Conservation (phyloP, 2,797 vertebrate species). For the Crypturellus tataupa region DNA sequence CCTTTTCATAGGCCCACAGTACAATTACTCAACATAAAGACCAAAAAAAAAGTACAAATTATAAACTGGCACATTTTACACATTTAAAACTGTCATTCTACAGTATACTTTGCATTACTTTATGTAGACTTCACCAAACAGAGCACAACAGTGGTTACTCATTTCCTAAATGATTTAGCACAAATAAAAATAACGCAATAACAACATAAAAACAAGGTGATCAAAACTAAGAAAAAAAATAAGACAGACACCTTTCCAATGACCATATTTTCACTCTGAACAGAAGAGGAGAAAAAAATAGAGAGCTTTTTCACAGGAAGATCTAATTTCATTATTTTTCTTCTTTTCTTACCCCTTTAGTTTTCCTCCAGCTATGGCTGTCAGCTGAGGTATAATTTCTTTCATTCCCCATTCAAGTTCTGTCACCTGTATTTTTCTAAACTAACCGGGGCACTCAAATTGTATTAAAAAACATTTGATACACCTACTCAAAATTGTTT, state of each 20-base stretch:
- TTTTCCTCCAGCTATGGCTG: slow-evolving; percentile 73
- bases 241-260: slow-evolving; percentile 47
- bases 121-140: not conserved
- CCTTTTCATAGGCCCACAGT: not conserved
- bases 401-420: slow-evolving; percentile 1
- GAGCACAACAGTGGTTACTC: not conserved
- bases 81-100: not conserved
- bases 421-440: slow-evolving; percentile 10
- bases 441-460: slow-evolving; percentile 48
- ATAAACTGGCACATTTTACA: not conserved
- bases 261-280: slow-evolving; percentile 57
- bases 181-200: slow-evolving; percentile 22
- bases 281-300: not conserved
- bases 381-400: slow-evolving; percentile 65
- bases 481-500: not conserved
- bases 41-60: not conserved
- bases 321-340: slow-evolving; percentile 82
- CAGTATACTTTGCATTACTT: not conserved
- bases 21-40: not conserved
- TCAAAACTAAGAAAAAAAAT: not conserved
- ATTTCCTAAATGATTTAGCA: not conserved
- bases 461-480: slow-evolving; percentile 45
- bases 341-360: slow-evolving; percentile 66
- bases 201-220: not conserved
- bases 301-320: slow-evolving; percentile 78